Evolutionary conservation across 2,113 vertebrate genomes (phyloP).

Genomic region (Lonchura striata): DNA sequence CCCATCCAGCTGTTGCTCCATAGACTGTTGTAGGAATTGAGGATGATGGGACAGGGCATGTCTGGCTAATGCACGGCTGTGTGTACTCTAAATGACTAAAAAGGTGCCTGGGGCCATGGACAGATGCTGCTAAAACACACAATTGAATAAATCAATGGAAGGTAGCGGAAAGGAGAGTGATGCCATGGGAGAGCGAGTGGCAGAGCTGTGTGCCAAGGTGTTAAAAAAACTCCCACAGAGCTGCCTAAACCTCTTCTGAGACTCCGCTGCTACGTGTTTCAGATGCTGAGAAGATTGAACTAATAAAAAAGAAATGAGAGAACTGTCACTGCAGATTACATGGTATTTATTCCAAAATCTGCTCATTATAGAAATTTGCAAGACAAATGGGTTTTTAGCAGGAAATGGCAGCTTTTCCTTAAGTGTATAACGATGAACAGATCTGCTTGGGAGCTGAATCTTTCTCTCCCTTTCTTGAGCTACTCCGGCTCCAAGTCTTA

Average conservation of each 20-base stretch:
- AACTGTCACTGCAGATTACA: constrained; percentile 76
- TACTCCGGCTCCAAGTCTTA: constrained; percentile 48
- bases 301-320: constrained; percentile 80
- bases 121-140: constrained; percentile 48
- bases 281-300: constrained; percentile 76
- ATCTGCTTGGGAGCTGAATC: background rate
- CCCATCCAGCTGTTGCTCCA: background rate
- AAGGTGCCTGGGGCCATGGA: constrained; percentile 32
- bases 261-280: constrained; percentile 61
- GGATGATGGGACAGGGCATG: background rate
- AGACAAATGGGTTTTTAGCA: constrained; percentile 76
- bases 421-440: constrained; percentile 49
- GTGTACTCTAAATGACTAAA: constrained; percentile 46
- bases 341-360: constrained; percentile 78
- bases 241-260: constrained; percentile 66
- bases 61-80: background rate
- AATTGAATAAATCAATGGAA: constrained; percentile 45
- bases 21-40: background rate
- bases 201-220: constrained; percentile 53
- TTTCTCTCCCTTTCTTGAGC: constrained; percentile 8
- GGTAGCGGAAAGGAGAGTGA: background rate
- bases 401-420: constrained; percentile 69
- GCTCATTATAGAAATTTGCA: constrained; percentile 78
- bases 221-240: constrained; percentile 43
- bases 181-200: background rate